Conservation (phyloP, 30 jellyfish, hydroid and myxozoan species). For the Turritopsis rubra region DNA sequence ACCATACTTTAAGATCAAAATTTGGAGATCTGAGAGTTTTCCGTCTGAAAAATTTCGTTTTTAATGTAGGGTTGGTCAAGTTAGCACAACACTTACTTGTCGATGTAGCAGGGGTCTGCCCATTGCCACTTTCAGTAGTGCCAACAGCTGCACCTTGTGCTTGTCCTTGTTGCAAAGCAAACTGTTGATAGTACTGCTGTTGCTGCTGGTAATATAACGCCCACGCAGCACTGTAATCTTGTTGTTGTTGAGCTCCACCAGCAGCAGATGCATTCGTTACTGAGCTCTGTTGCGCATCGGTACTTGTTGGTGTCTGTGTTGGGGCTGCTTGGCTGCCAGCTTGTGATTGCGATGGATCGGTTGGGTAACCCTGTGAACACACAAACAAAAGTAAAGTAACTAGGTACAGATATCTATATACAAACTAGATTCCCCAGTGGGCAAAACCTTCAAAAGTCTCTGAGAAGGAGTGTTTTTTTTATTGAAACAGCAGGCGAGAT, state of each 20-base stretch:
- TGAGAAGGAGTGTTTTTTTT: no score
- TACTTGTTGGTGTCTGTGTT: conserved; percentile 4
- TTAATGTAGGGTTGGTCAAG: neutral
- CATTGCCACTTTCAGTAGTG: conserved; percentile 47
- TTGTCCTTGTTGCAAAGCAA: conserved; percentile 34
- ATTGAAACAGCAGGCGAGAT: no score
- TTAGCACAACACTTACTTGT: neutral
- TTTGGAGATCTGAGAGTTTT: no score
- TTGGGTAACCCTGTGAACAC: conserved; percentile 63
- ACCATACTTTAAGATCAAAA: no score
- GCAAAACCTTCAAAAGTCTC: no score
- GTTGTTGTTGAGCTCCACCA: conserved; percentile 73
- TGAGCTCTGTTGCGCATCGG: neutral
- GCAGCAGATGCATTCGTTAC: conserved; percentile 35
- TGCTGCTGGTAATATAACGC: conserved; percentile 81
- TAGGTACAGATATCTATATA: neutral
- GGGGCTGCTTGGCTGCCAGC: conserved; percentile 43
- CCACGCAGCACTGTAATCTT: conserved; percentile 92
- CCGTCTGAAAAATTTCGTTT: no score
- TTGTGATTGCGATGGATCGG: conserved; percentile 48
- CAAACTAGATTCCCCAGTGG: no score
- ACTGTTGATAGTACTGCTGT: conserved; percentile 58
- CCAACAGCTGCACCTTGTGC: conserved; percentile 43
- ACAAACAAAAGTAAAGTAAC: conserved; percentile 52
- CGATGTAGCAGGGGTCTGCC: neutral